Percentiles rank a stretch among this genome's conserved stretches.
Evolutionary conservation across 1,140 invertebrate genomes (phyloP).

Genomic region (Babylonia areolata): DNA sequence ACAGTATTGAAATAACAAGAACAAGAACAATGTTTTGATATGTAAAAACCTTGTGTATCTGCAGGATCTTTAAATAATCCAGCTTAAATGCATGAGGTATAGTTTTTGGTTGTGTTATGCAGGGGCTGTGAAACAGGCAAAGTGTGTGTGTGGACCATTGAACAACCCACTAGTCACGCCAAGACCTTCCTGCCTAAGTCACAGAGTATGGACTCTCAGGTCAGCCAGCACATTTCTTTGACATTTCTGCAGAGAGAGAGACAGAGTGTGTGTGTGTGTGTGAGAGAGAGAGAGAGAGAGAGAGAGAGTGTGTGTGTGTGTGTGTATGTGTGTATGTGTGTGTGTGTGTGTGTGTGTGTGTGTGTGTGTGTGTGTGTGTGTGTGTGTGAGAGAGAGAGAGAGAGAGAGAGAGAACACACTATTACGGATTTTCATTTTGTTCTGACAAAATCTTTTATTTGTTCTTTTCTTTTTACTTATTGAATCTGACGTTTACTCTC

Average conservation of each 20-base stretch:
- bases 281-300: too few relatives aligned
- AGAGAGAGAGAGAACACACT: not conserved
- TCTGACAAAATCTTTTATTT: too few relatives aligned
- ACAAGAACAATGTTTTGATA: too few relatives aligned
- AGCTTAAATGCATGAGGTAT: too few relatives aligned
- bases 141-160: constrained; percentile 79
- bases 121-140: constrained; percentile 79
- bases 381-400: not conserved
- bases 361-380: not conserved
- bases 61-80: too few relatives aligned
- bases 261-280: not conserved
- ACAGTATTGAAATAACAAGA: too few relatives aligned
- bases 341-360: not conserved
- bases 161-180: constrained; percentile 62
- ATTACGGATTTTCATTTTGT: too few relatives aligned
- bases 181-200: constrained; percentile 18
- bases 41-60: too few relatives aligned
- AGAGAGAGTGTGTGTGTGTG: not conserved
- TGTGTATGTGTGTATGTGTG: not conserved
- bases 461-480: too few relatives aligned
- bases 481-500: too few relatives aligned
- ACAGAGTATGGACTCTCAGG: constrained; percentile 21
- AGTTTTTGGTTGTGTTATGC: not conserved
- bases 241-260: too few relatives aligned
- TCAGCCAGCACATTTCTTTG: not conserved